These are phyloP conservation scores for Platypus cylindrus DNA, from an alignment of 2,888 invertebrate genomes.

Conservation along the genomic window DNA sequence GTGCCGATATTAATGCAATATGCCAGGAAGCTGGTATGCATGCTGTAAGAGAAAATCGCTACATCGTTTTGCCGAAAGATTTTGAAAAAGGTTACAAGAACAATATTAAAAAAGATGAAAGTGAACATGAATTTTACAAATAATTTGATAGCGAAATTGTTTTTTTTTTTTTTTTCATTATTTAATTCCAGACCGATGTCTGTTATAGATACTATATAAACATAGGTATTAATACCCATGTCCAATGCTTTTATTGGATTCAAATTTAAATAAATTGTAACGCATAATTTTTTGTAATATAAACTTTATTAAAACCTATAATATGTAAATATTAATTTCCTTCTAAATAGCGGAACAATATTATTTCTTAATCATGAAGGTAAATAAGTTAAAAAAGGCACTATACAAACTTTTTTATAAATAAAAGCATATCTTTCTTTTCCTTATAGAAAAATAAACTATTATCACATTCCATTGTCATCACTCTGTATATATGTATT, in stretches of 20 bases:
- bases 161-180: slow-evolving; percentile 6
- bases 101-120: slow-evolving; percentile 98
- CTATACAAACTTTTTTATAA: slow-evolving; percentile 30
- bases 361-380: slow-evolving; percentile 20
- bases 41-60: slow-evolving; percentile 96
- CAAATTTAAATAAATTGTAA: too few species aligned
- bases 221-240: neutral
- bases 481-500: too few species aligned
- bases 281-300: too few species aligned
- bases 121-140: slow-evolving; percentile 99
- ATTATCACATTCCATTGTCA: slow-evolving; percentile 34
- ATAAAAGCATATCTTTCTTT: slow-evolving; percentile 21
- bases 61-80: slow-evolving; percentile 97
- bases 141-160: too few species aligned
- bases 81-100: slow-evolving; percentile 99
- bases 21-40: slow-evolving; percentile 99
- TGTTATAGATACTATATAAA: neutral
- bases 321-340: slow-evolving; percentile 25
- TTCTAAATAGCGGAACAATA: slow-evolving; percentile 28
- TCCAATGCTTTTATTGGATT: neutral
- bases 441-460: slow-evolving; percentile 34
- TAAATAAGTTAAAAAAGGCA: slow-evolving; percentile 36
- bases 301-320: slow-evolving; percentile 30
- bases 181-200: slow-evolving; percentile 7
- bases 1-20: slow-evolving; percentile 98